Evolutionary conservation across 2,888 invertebrate species (phyloP).

Genomic region (Lepidocyrtoides sp.): DNA sequence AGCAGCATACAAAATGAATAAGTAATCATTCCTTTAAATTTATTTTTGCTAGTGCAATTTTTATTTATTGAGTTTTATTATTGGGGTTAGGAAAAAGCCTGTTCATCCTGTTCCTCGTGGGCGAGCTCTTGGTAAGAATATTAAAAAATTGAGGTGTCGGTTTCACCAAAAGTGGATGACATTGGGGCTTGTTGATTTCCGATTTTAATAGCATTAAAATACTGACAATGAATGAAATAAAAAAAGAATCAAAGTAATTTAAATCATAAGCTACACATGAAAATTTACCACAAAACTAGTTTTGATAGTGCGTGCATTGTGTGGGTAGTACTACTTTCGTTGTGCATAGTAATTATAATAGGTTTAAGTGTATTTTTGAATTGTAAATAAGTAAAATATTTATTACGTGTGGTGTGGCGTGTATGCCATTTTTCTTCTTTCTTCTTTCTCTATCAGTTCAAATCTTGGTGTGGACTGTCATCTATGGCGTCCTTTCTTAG

Average conservation of each 20-base stretch:
- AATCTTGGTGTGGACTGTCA: constrained; percentile 82
- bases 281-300: too few relatives aligned
- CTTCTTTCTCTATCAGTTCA: constrained; percentile 66
- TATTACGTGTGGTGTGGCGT: constrained; percentile 1
- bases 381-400: too few relatives aligned
- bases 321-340: neutral
- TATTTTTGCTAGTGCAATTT: neutral
- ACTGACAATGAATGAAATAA: too few relatives aligned
- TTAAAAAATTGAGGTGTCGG: neutral
- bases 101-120: neutral
- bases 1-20: too few relatives aligned
- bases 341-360: too few relatives aligned
- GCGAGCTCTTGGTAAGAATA: constrained; percentile 32
- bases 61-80: constrained; percentile 3
- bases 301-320: neutral
- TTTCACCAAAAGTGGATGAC: too few relatives aligned
- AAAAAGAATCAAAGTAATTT: too few relatives aligned
- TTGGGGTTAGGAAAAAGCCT: constrained; percentile 51
- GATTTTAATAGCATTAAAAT: too few relatives aligned
- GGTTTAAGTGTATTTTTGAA: too few relatives aligned
- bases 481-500: constrained; percentile 82
- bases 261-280: too few relatives aligned
- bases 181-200: too few relatives aligned
- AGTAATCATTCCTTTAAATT: too few relatives aligned
- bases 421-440: neutral